Evolutionary conservation across 2,888 invertebrate species (phyloP).

Genomic region (Reticulitermes lucifugus): DNA sequence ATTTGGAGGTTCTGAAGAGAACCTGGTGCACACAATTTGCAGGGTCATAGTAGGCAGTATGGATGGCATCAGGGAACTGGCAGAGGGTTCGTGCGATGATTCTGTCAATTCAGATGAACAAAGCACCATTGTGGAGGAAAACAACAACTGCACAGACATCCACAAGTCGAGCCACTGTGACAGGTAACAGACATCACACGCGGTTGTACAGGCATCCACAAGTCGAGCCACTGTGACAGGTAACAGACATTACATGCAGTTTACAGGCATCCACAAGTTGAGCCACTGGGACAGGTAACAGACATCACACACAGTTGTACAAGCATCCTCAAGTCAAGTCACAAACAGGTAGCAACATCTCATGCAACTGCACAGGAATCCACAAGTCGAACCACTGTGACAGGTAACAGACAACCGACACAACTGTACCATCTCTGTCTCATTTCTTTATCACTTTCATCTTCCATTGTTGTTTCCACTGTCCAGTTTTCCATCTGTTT

Average conservation of each 20-base stretch:
- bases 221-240: background rate
- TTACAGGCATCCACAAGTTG: background rate
- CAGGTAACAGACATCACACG: background rate
- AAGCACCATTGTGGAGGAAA: conserved; percentile 1
- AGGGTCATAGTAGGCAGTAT: background rate
- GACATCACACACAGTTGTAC: background rate
- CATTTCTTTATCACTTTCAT: background rate
- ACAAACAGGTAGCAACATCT: background rate
- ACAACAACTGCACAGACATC: conserved; percentile 5
- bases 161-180: background rate
- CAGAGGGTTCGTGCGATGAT: background rate
- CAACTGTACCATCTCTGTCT: background rate
- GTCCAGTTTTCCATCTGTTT: background rate
- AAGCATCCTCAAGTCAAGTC: background rate
- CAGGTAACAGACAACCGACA: background rate
- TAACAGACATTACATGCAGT: background rate
- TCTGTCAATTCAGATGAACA: background rate
- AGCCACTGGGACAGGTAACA: background rate
- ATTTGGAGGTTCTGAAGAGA: too few relatives aligned
- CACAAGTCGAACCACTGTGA: too few relatives aligned
- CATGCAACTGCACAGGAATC: background rate
- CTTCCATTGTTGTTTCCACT: background rate
- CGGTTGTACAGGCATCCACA: background rate
- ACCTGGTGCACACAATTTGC: background rate
- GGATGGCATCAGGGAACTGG: conserved; percentile 13